Evolutionary conservation across 1,140 invertebrate species (phyloP), one percentile per base, ranked within the genome.

Genomic region (Papilio machaon): DNA sequence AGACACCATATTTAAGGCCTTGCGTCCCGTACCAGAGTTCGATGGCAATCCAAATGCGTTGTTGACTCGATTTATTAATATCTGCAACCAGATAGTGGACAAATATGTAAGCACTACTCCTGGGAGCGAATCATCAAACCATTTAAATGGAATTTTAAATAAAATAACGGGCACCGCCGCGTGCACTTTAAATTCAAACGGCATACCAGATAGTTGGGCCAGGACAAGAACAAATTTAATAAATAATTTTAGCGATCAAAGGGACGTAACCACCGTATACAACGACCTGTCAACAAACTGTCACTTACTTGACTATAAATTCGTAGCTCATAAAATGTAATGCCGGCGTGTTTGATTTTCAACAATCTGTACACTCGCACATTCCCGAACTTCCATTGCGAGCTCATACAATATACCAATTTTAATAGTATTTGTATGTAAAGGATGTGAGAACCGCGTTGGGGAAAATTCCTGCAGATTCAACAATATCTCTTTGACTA

Each of bases 261-360:
- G 76, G 0, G 76, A 82, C 52, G 82, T 83, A 49, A 82, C 80
- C 3, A 73, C 82, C 30, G 15, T 85, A 15, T 85, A 85, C 35
- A 82, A 82, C 73, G 80, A 82, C 74, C 79, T 86, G 38, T 82
- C 84, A 30, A 30, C 23, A 30, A 30, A 30, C 23, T 30, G 23
- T 30, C 23, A 30, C 23, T 30, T 30, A 0, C 23, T 30, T 30
- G 23, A 30, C 23, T 1, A 30, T 30, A 30, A 30, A 30, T 30
- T 30, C 23, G 23, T 30, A 30, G 23, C 23, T 30, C 23, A 30
- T 30, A 30, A 30, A 30, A 30, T 30, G 23, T 30, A 30, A 30
- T 30, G 23, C 2, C 23, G 2, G 23, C 2, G 23, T 2, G 23
- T 30, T 30, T 30, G 23, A 30, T 30, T 1, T 30, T 30, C 23